phyloP scores from a whole-genome alignment of 2,888 invertebrate genomes.

The Cancer borealis region DNA sequence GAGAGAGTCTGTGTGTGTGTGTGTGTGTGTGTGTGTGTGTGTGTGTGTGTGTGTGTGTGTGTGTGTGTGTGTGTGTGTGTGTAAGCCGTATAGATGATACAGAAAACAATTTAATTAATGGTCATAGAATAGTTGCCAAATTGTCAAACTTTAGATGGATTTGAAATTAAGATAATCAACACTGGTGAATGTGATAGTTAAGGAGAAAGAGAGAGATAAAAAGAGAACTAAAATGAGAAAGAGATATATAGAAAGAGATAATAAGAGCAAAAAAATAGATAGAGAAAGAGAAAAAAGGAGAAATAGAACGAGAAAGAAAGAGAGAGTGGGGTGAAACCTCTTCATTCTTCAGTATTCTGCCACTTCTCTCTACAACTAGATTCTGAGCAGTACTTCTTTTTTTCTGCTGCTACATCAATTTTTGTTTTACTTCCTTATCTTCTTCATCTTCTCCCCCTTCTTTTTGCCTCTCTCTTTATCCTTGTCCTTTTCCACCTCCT shows the following conservation, averaged over 20 bases:
- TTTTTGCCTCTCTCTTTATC: background rate
- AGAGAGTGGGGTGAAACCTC: no score
- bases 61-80: conserved; percentile 46
- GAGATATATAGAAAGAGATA: no score
- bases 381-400: background rate
- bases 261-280: no score
- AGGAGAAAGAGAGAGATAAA: background rate
- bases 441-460: background rate
- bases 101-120: background rate
- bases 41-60: conserved; percentile 53
- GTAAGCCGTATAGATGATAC: background rate
- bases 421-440: background rate
- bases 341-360: background rate
- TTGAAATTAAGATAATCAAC: background rate
- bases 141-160: background rate
- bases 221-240: background rate
- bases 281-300: background rate
- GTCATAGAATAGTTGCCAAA: background rate
- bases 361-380: background rate
- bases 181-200: background rate
- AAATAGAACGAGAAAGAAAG: background rate
- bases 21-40: conserved; percentile 34
- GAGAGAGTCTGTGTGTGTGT: background rate
- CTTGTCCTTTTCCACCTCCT: background rate
- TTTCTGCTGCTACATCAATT: background rate